Conservation (phyloP, 92 coral and sea anemone genomes). For the Porites divaricata region DNA sequence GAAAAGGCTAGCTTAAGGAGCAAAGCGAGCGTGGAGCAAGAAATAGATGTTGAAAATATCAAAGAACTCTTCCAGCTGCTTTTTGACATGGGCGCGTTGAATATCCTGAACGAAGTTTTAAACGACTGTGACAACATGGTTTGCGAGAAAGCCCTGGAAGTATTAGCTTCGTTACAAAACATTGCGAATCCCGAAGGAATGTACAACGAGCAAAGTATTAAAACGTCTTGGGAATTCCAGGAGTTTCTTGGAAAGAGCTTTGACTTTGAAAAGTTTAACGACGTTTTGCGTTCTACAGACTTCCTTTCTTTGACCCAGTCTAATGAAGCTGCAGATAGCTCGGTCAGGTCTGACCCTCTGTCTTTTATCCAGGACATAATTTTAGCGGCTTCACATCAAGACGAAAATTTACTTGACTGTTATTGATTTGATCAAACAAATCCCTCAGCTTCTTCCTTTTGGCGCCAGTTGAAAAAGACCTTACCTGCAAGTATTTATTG, state of each 20-base stretch:
- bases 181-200: not conserved
- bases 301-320: constrained; percentile 47
- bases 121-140: constrained; percentile 89
- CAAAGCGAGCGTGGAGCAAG: not conserved
- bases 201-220: not conserved
- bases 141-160: constrained; percentile 71
- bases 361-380: constrained; percentile 86
- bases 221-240: constrained; percentile 43
- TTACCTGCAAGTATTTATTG: too few species aligned
- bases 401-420: constrained; percentile 88
- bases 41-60: not conserved
- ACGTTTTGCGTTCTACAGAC: constrained; percentile 57
- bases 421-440: constrained; percentile 48
- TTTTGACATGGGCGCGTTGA: constrained; percentile 56
- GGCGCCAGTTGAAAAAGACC: too few species aligned
- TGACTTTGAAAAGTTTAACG: constrained; percentile 30
- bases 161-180: constrained; percentile 49
- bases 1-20: not conserved
- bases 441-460: not conserved
- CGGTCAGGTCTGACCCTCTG: constrained; percentile 75
- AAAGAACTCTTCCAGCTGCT: constrained; percentile 20
- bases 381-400: constrained; percentile 67
- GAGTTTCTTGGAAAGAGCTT: constrained; percentile 16
- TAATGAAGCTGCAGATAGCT: constrained; percentile 55
- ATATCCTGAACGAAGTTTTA: constrained; percentile 65